Evolutionary conservation across 2,797 vertebrate species (phyloP).

Genomic region (Jordanella pulchra): DNA sequence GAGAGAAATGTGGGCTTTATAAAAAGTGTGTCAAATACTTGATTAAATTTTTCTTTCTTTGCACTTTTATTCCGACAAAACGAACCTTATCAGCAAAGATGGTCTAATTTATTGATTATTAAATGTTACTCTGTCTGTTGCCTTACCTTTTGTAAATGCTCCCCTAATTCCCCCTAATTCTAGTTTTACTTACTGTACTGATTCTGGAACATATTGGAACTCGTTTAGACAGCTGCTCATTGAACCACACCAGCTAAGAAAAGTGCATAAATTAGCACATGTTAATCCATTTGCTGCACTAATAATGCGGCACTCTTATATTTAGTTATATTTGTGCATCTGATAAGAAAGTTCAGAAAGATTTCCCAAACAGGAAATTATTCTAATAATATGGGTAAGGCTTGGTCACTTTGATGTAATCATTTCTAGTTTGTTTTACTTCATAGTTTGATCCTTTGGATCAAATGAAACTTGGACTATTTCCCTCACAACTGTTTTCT

Average conservation of each 20-base stretch:
- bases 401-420: background rate
- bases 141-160: no score
- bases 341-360: background rate
- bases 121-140: no score
- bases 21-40: no score
- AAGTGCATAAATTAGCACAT: background rate
- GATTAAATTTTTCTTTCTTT: no score
- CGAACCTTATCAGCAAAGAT: no score
- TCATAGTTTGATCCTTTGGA: background rate
- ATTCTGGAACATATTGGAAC: background rate
- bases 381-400: background rate
- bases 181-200: background rate
- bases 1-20: no score
- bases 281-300: background rate
- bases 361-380: background rate
- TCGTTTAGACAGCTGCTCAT: background rate
- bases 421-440: no score
- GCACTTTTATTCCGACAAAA: no score
- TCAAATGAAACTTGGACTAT: background rate
- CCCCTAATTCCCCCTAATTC: background rate
- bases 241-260: background rate
- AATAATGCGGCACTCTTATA: no score
- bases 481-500: background rate
- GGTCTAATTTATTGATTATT: no score
- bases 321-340: background rate